Evolutionary conservation across 2,113 vertebrate genomes (phyloP), one percentile per base, ranked within the genome.

Genomic region (Marcusenius ussheri): DNA sequence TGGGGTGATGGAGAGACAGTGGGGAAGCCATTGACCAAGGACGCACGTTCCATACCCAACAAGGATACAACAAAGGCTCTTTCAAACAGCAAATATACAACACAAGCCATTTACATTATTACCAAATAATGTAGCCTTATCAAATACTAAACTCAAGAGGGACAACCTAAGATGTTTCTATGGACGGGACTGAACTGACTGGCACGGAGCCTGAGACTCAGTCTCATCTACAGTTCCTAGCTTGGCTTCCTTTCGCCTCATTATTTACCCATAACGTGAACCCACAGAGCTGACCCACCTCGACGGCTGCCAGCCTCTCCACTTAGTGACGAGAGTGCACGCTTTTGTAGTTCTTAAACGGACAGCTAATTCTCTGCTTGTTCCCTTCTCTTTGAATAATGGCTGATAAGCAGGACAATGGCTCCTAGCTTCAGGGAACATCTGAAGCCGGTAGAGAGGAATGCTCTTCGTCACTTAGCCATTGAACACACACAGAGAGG

Each of bases 221-320:
- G 9, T 56, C 35, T 2, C 88, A 42, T 56, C 74, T 15, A 42
- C 42, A 35, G 53, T n/a, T 31, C 45, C 89, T 45, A 53, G 39
- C 21, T 80, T 47, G 80, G 77, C 39, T 27, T 62, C 7, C 50
- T 45, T 89, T 15, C 10, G 0, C 39, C 83, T 45, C 39, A 46
- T 89, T 89, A 89, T 84, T 89, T 83, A 89, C 80, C 77, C 89
- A 84, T 45, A 89, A 85, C 80, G 58, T 45, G 89, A 85, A 62
- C 89, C 51, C 51, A 47, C n/a, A 45, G 50, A 13, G 77, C 50
- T 56, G 62, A 88, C 89, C 51, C 21, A 51, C 50, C 47, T 27
- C 27, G 24, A 35, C 49, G 17, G 45, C 31, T 80, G 66, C 45
- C 66, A 80, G 66, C 53, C 35, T 62, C 35, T 42, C 56, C 31